These are phyloP conservation scores for Lepidocolaptes lacrymiger DNA, from an alignment of 2,797 vertebrate species.

Conservation along the genomic window DNA sequence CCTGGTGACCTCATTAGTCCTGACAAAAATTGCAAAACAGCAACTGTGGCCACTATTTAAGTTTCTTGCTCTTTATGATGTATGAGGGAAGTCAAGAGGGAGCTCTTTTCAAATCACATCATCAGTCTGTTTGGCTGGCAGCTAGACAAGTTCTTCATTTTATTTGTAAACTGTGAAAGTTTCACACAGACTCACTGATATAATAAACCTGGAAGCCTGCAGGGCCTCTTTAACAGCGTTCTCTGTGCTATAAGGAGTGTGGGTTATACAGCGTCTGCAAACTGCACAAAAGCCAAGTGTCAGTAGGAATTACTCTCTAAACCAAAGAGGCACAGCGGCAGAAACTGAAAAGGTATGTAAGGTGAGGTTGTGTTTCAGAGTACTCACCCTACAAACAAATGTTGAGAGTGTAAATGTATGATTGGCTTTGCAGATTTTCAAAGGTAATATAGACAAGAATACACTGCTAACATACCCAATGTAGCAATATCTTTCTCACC, in stretches of 20 bases:
- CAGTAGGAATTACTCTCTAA: not conserved
- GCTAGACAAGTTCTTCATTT: conserved; percentile 21
- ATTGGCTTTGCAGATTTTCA: not conserved
- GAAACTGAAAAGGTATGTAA: not conserved
- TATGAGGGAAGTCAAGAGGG: not conserved
- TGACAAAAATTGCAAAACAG: conserved; percentile 28
- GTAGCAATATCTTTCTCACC: not conserved
- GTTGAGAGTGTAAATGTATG: not conserved
- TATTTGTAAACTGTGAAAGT: conserved; percentile 65
- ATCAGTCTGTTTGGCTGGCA: conserved; percentile 21
- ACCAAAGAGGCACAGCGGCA: not conserved
- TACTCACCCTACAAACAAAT: not conserved
- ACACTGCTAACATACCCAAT: not conserved
- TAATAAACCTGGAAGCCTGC: conserved; percentile 33
- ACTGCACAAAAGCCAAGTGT: not conserved
- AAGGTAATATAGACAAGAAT: not conserved
- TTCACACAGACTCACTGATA: conserved; percentile 1
- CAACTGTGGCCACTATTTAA: conserved; percentile 36
- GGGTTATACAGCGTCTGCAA: not conserved
- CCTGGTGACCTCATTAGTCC: conserved; percentile 55
- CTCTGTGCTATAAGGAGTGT: not conserved
- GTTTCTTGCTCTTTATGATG: conserved; percentile 26
- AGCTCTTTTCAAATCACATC: not conserved
- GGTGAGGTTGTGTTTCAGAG: not conserved
- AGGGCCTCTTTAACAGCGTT: not conserved